These are phyloP conservation scores for Calephelis nemesis DNA, from an alignment of 1,140 invertebrate species.

Conservation along the genomic window DNA sequence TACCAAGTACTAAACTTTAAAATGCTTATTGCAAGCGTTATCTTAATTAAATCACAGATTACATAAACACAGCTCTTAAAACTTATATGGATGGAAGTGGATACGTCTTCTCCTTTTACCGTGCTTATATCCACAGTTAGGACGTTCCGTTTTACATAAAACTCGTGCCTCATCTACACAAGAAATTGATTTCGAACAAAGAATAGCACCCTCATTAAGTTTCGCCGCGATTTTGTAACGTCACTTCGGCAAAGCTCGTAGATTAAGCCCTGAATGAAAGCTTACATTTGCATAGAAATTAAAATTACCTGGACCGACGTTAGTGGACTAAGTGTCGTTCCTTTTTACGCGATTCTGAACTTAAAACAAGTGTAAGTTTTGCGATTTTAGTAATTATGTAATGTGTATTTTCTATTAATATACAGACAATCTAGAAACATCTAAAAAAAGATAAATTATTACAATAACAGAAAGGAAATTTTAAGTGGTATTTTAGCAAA, in stretches of 20 bases:
- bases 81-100: too few relatives aligned
- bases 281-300: constrained; percentile 75
- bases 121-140: background rate
- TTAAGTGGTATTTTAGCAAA: too few relatives aligned
- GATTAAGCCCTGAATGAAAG: constrained; percentile 60
- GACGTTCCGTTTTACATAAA: constrained; percentile 2
- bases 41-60: too few relatives aligned
- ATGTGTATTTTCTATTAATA: too few relatives aligned
- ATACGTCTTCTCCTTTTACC: background rate
- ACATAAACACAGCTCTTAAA: too few relatives aligned
- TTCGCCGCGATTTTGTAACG: constrained; percentile 30
- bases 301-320: constrained; percentile 66
- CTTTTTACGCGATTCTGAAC: constrained; percentile 32
- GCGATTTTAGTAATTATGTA: background rate
- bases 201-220: constrained; percentile 63
- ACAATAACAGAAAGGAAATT: too few relatives aligned
- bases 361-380: constrained; percentile 16
- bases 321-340: constrained; percentile 54
- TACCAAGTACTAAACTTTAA: too few relatives aligned
- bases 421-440: too few relatives aligned
- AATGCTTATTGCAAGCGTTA: too few relatives aligned
- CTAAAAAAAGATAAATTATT: too few relatives aligned
- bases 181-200: constrained; percentile 19
- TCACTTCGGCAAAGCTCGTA: constrained; percentile 43
- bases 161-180: constrained; percentile 1